Conservation (phyloP, 2,888 invertebrate species). For the Anthoptus insignis region DNA sequence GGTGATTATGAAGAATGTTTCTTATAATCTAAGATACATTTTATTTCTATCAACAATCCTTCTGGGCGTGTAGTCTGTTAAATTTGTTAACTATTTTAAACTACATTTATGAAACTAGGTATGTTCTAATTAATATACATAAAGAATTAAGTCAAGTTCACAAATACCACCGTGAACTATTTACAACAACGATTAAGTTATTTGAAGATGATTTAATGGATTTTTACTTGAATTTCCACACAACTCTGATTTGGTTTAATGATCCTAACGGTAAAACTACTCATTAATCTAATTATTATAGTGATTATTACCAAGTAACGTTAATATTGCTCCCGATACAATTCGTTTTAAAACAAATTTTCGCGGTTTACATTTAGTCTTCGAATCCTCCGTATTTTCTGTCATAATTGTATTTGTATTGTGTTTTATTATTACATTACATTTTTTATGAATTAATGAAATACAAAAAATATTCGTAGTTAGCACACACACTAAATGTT, state of each 20-base stretch:
- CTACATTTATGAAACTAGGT: too few species aligned
- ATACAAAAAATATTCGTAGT: too few species aligned
- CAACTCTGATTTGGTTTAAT: background rate
- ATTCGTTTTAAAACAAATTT: constrained; percentile 1
- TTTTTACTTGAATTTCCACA: background rate
- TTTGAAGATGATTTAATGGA: too few species aligned
- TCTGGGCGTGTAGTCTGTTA: too few species aligned
- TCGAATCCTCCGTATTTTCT: constrained; percentile 7
- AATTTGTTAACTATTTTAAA: too few species aligned
- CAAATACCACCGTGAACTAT: background rate
- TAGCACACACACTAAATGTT: too few species aligned
- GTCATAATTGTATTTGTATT: constrained; percentile 14
- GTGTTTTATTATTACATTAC: constrained; percentile 2
- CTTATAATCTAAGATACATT: too few species aligned
- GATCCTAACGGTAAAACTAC: background rate
- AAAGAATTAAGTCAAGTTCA: background rate
- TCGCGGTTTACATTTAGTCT: constrained; percentile 11
- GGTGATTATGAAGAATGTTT: too few species aligned
- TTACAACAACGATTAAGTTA: too few species aligned
- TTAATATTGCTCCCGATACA: constrained; percentile 7
- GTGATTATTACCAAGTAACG: constrained; percentile 7
- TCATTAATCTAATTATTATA: background rate
- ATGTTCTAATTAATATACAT: too few species aligned
- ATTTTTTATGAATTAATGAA: too few species aligned
- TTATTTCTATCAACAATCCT: too few species aligned